Evolutionary conservation across 92 coral and sea anemone genomes (phyloP).

Genomic region (Umimayanthus chanpuru): DNA sequence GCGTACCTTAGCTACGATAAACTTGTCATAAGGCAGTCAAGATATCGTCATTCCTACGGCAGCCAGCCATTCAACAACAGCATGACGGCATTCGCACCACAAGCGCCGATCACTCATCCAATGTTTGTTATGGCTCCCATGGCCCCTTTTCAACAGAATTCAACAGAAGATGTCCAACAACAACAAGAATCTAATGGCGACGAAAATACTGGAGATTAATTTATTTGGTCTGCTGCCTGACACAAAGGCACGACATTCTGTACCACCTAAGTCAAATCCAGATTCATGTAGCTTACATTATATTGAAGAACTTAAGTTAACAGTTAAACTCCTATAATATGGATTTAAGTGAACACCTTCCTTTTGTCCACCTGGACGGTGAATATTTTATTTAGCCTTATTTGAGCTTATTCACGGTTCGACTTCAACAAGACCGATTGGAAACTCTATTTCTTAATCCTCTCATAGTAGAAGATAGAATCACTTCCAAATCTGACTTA

Average conservation of each 20-base stretch:
- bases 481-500: neutral
- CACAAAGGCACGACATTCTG: neutral
- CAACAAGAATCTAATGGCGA: slow-evolving; percentile 14
- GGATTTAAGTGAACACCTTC: neutral
- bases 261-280: neutral
- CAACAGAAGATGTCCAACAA: slow-evolving; percentile 3
- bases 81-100: too few species aligned
- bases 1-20: too few species aligned
- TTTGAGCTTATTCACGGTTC: neutral
- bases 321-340: neutral
- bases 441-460: neutral
- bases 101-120: neutral
- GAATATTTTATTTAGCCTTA: neutral
- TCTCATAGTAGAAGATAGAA: neutral
- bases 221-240: neutral
- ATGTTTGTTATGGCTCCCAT: slow-evolving; percentile 1
- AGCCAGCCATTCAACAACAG: too few species aligned
- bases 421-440: slow-evolving; percentile 11
- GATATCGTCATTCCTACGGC: too few species aligned
- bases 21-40: too few species aligned
- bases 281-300: neutral
- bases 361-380: slow-evolving; percentile 10
- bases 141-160: slow-evolving; percentile 9
- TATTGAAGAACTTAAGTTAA: neutral
- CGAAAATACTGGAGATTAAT: neutral